These are phyloP conservation scores for Gallirallus australis DNA, from an alignment of 2,797 vertebrate genomes.

Conservation along the genomic window DNA sequence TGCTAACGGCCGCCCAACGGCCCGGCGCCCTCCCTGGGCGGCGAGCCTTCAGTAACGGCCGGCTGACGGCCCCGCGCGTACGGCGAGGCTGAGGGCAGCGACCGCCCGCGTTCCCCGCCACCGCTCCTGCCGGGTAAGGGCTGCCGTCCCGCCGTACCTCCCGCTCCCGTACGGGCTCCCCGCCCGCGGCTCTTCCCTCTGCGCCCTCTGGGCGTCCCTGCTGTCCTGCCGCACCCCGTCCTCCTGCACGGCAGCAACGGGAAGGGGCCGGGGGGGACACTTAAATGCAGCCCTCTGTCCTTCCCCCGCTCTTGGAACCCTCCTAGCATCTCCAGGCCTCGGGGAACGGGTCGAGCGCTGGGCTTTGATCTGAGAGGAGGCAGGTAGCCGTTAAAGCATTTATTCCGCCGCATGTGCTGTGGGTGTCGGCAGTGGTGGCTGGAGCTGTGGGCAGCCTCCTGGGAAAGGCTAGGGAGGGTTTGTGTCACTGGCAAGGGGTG, in stretches of 20 bases:
- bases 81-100: not conserved
- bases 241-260: not conserved
- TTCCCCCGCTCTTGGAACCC: not conserved
- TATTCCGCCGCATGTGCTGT: fast-evolving
- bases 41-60: not conserved
- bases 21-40: too few species aligned
- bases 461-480: not conserved
- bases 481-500: not conserved
- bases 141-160: not conserved
- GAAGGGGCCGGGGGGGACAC: too few species aligned
- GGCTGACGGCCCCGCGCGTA: fast-evolving
- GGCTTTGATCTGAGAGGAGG: not conserved
- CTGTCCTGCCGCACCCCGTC: not conserved
- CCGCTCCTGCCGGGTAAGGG: too few species aligned
- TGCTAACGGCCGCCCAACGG: not conserved
- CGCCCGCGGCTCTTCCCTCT: not conserved
- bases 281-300: too few species aligned
- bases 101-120: too few species aligned
- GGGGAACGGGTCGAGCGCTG: fast-evolving
- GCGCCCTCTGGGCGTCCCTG: not conserved
- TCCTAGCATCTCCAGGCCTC: not conserved
- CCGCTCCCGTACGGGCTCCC: fast-evolving
- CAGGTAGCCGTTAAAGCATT: not conserved
- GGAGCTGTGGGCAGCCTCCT: not conserved
- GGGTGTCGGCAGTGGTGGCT: fast-evolving